Evolutionary conservation across 1,140 invertebrate genomes (phyloP).

Genomic region (Drosophila melanogaster): DNA sequence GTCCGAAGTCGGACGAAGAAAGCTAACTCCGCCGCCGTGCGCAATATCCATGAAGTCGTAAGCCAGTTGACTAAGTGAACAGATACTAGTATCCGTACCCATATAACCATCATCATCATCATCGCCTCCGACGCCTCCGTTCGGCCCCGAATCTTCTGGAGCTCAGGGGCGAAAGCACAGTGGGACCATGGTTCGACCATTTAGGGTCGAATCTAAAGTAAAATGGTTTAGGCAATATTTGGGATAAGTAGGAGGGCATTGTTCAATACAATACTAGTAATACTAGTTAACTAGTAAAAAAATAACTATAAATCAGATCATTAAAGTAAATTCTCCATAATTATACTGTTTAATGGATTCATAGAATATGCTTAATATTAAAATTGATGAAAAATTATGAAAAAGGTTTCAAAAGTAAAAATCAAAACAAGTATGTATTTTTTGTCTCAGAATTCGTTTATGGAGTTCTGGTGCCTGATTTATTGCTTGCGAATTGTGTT

Average conservation of each 20-base stretch:
- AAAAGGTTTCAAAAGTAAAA: neutral
- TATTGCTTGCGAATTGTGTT: neutral
- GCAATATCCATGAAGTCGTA: constrained; percentile 75
- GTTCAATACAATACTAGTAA: too few relatives aligned
- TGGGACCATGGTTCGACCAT: constrained; percentile 25
- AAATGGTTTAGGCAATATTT: too few relatives aligned
- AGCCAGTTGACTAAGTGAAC: constrained; percentile 65
- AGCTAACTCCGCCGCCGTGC: constrained; percentile 50
- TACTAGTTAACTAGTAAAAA: too few relatives aligned
- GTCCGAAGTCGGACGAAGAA: constrained; percentile 64
- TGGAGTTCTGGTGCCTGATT: too few relatives aligned
- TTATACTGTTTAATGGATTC: too few relatives aligned
- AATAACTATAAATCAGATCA: too few relatives aligned
- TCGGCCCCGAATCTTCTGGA: constrained; percentile 14
- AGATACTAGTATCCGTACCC: constrained; percentile 38
- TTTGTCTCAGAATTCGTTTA: too few relatives aligned
- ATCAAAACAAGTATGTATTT: too few relatives aligned
- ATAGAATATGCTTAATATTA: too few relatives aligned
- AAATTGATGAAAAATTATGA: neutral
- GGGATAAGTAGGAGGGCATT: too few relatives aligned
- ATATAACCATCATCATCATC: constrained; percentile 25
- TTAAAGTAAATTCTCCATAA: too few relatives aligned
- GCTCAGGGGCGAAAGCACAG: constrained; percentile 45
- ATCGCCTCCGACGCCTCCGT: constrained; percentile 32
- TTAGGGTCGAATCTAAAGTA: neutral